Percentiles rank a stretch among this genome's conserved stretches.
phyloP scores from a whole-genome alignment of 2,797 vertebrate genomes.

The Cuculus canorus region DNA sequence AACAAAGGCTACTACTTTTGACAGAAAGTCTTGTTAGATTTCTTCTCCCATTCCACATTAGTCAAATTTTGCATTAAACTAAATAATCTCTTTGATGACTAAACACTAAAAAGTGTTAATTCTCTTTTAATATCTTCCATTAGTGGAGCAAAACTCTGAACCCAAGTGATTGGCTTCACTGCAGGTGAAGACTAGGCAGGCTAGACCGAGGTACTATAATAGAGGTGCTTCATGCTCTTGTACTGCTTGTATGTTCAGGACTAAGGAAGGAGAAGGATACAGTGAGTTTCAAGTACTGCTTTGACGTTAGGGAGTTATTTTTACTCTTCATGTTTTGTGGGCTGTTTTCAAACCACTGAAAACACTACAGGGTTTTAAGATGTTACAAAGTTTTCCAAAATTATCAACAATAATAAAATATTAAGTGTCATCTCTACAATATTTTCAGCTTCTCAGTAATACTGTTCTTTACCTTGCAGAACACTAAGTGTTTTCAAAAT shows the following conservation, averaged over 20 bases:
- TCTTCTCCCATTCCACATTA: background rate
- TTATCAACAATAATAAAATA: background rate
- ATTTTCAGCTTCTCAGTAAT: background rate
- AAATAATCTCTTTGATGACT: background rate
- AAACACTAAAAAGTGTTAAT: background rate
- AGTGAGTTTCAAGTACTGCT: background rate
- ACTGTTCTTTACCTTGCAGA: background rate
- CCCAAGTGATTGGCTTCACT: background rate
- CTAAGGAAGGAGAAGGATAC: background rate
- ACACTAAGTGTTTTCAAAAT: background rate
- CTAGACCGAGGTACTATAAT: background rate
- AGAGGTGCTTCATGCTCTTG: background rate
- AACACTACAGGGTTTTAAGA: background rate
- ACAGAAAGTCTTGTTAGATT: background rate
- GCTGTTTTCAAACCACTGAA: background rate
- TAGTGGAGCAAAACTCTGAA: background rate
- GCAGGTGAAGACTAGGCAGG: background rate
- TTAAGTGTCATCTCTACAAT: background rate
- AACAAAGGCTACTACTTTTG: background rate
- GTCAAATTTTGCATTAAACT: background rate
- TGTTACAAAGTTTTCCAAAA: background rate
- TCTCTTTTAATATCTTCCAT: background rate
- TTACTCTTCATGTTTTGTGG: background rate
- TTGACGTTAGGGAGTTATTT: background rate
- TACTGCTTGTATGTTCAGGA: background rate